These are phyloP conservation scores for Panzeria rudis DNA, from an alignment of 2,888 invertebrate genomes.

Conservation along the genomic window DNA sequence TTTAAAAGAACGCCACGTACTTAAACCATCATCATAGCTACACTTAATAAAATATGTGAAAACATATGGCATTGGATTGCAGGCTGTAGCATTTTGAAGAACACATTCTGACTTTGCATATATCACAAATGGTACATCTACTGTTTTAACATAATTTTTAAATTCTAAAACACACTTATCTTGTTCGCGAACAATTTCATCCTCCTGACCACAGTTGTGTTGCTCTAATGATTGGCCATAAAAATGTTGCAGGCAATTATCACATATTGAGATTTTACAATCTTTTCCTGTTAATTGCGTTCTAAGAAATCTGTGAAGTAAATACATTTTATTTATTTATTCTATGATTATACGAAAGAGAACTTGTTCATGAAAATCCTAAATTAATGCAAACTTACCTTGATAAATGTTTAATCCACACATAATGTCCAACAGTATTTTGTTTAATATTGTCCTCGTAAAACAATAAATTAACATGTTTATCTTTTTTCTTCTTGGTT, in stretches of 20 bases:
- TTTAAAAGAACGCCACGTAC: constrained; percentile 8
- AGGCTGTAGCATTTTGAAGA: neutral
- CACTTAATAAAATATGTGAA: constrained; percentile 33
- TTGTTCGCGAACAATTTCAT: neutral
- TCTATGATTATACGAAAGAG: too few relatives aligned
- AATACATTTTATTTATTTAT: neutral
- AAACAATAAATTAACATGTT: constrained; percentile 28
- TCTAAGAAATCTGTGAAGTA: neutral
- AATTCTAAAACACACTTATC: constrained; percentile 1
- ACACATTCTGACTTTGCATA: constrained; percentile 14
- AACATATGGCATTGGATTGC: neutral
- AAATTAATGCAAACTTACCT: constrained; percentile 14
- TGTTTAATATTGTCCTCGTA: neutral
- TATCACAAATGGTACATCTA: constrained; percentile 26
- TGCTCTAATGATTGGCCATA: neutral
- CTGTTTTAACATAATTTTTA: constrained; percentile 20
- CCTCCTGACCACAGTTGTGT: neutral
- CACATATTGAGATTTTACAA: neutral
- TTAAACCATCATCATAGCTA: constrained; percentile 8
- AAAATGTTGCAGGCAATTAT: constrained; percentile 26
- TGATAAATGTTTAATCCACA: constrained; percentile 33
- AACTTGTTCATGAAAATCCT: too few relatives aligned
- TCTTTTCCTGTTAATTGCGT: neutral
- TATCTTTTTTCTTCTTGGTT: neutral
- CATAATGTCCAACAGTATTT: neutral